Base-by-base conservation (phyloP, 1,140 invertebrate genomes). In the Papilio machaon region DNA sequence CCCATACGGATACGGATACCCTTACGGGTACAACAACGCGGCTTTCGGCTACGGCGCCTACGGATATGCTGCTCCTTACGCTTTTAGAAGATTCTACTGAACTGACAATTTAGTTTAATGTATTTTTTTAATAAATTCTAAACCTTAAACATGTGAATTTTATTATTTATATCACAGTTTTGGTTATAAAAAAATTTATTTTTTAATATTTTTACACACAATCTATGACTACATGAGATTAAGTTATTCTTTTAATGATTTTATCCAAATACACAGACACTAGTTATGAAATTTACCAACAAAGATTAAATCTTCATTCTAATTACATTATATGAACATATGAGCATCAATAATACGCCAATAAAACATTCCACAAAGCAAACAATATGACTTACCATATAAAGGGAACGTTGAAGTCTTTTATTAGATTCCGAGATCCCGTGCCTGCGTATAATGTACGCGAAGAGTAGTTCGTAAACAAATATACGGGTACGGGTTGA, bases 391-490 rank as follows among this genome's bases (percentile, higher is more conserved):
- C 46, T 76, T 76, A 76, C 46, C 74, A 49, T 52, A 76, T 76
- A 76, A 76, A 47, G 47, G 43, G 43, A 49, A 76, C 74, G 19
- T 76, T 76, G 74, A 49, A 52, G 46, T 76, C 74, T 76, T 76
- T 76, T 76, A 76, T 76, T 76, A 76, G 43, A 76, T 76, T 76
- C 46, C 19, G 13, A 75, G 54, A 38, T 74, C 73, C 23, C 73
- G 73, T 30, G 73, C 47, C 19, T 46, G 19, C 73, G 47, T 75
- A 75, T 49, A 75, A 75, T 75, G 73, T 75, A 75, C 73, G 73
- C 47, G 47, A 23, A 75, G 73, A 75, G 73, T 75, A 75, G 43
- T 49, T 75, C 46, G 73, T 49, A 75, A 75, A 75, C 73, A 75
- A 75, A 75, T 75, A 75, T 75, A 75, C 46, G 43, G 43, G 47